Base-by-base conservation (phyloP, 2,888 invertebrate genomes). In the Drosophila nigritarsus region DNA sequence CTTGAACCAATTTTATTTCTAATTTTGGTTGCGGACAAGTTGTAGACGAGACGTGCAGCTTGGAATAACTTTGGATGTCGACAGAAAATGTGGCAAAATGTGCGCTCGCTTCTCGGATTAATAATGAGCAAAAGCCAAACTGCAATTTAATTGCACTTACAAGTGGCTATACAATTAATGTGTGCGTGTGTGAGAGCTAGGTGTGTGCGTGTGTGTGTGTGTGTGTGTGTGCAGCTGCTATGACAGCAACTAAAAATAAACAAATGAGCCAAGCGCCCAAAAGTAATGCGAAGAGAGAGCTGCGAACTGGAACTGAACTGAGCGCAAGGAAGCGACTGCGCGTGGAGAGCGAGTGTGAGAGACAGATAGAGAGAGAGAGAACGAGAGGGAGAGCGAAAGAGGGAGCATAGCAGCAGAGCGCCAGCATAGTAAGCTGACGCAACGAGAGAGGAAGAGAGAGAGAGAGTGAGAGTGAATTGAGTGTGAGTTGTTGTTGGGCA, bases 1-100 rank as follows among this genome's bases (percentile, higher is more conserved):
- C 87, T 87, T 87, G 87, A 90, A 89, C 89, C 82, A 87, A 75
- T 87, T 87, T 90, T 73, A 79, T 83, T 83, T 83, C 83, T 80
- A 86, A 89, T 78, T 78, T 75, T 56, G 75, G 65, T 55, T 64
- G 11, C 59, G 59, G 40, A 40, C 48, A 56, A 55, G 51, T 48
- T 65, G 51, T 42, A 45, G 51, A 56, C 58, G 42, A 45, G 48
- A 51, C 49, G 51, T 38, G 56, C 60, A 50, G 45, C 40, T 67
- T 68, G 58, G 20, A 34, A 68, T 34, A 54, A 54, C 60, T 63
- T 73, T 61, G 42, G 48, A 50, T 51, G 67, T 49, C 63, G 63
- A 36, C 61, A 60, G 55, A 65, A 36, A 75, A 42, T 38, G 48
- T 40, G 27, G 27, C 49, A 49, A 27, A 49, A 11, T 55, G 54